phyloP scores from a whole-genome alignment of 37 sponge, comb jelly and placozoan species.

The Spongia lamella region DNA sequence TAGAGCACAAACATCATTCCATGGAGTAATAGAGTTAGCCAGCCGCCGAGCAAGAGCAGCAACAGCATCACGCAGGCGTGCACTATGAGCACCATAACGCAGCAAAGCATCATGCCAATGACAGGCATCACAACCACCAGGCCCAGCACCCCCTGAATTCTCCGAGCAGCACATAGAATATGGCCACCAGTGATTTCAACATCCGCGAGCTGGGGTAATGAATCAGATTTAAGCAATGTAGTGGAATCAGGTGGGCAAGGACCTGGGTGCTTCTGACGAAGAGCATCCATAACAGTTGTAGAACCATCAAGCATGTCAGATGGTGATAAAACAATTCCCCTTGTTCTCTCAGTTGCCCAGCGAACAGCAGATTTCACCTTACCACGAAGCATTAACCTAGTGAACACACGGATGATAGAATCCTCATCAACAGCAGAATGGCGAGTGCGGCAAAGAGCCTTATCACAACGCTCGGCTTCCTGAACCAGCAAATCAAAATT shows the following conservation, averaged over 20 bases:
- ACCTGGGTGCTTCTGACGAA: too few species aligned
- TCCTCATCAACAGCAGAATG: neutral
- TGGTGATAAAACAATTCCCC: too few species aligned
- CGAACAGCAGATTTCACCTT: slow-evolving; percentile 11
- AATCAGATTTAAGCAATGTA: too few species aligned
- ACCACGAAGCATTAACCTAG: slow-evolving; percentile 27
- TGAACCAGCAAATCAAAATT: neutral
- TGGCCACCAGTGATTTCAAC: too few species aligned
- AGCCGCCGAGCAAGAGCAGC: slow-evolving; percentile 16
- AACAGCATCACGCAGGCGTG: slow-evolving; percentile 25
- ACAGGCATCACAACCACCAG: slow-evolving; percentile 11
- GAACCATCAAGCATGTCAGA: too few species aligned
- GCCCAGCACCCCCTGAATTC: too few species aligned
- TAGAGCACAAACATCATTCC: too few species aligned
- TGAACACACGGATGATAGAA: neutral
- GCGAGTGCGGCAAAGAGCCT: neutral
- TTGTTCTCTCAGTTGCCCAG: slow-evolving; percentile 11
- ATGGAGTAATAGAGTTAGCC: too few species aligned
- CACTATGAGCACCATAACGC: slow-evolving; percentile 22
- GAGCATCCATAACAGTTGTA: too few species aligned
- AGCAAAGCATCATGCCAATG: slow-evolving; percentile 21
- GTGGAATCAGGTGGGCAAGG: too few species aligned
- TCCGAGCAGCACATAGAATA: too few species aligned
- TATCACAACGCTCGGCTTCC: neutral
- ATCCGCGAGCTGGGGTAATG: too few species aligned